Conservation (phyloP, 2,888 invertebrate genomes). For the Apotomis turbidana region DNA sequence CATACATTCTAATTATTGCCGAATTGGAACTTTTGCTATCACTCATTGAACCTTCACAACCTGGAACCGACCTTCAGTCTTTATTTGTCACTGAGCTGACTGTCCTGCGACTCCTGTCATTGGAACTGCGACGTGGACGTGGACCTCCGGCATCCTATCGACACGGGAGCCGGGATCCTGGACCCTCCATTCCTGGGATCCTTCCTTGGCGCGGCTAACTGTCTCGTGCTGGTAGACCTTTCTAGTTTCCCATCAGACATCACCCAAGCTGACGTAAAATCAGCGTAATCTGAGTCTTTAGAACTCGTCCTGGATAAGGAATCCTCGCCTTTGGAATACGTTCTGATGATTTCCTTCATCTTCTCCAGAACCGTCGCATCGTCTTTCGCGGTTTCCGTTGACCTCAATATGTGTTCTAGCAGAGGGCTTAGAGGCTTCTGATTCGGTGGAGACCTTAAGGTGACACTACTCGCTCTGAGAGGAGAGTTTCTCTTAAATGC, state of each 20-base stretch:
- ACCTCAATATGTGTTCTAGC: conserved; percentile 88
- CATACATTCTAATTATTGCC: conserved; percentile 48
- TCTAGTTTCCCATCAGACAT: conserved; percentile 88
- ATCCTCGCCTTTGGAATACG: conserved; percentile 77
- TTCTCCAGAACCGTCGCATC: conserved; percentile 89
- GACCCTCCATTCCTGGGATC: conserved; percentile 74
- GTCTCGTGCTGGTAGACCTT: conserved; percentile 82
- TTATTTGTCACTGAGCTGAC: conserved; percentile 50
- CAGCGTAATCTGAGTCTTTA: conserved; percentile 85
- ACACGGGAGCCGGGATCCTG: conserved; percentile 76
- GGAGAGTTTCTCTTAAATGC: conserved; percentile 81
- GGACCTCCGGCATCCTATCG: conserved; percentile 74
- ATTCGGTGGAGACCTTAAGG: conserved; percentile 83
- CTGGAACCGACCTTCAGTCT: conserved; percentile 48
- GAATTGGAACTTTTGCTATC: conserved; percentile 48
- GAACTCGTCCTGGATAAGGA: conserved; percentile 78
- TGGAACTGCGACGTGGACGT: conserved; percentile 78
- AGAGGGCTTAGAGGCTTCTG: conserved; percentile 86
- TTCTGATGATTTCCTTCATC: conserved; percentile 86
- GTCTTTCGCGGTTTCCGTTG: conserved; percentile 88
- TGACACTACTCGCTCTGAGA: conserved; percentile 76
- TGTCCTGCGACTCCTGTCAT: conserved; percentile 64
- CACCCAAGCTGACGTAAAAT: conserved; percentile 89
- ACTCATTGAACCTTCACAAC: conserved; percentile 42
- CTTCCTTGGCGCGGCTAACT: conserved; percentile 76